phyloP scores from a whole-genome alignment of 2,888 invertebrate genomes.

The Cataglyphis cursor region DNA sequence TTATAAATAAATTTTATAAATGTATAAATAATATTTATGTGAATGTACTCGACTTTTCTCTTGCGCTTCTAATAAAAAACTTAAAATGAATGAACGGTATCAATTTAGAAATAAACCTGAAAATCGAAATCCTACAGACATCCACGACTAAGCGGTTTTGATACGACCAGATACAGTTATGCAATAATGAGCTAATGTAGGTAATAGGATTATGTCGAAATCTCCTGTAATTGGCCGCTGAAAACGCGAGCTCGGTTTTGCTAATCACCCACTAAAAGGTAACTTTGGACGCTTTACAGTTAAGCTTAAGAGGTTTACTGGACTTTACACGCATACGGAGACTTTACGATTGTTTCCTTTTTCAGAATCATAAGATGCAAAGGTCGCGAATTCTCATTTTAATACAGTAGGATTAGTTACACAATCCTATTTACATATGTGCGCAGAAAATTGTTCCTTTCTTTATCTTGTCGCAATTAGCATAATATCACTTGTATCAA shows the following conservation, averaged over 20 bases:
- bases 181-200: constrained; percentile 86
- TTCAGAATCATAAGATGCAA: constrained; percentile 56
- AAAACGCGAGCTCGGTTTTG: constrained; percentile 85
- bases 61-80: background rate
- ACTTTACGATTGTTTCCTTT: constrained; percentile 75
- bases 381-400: constrained; percentile 68
- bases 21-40: background rate
- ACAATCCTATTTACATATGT: constrained; percentile 37
- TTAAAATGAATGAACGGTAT: constrained; percentile 41
- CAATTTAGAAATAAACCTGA: constrained; percentile 57
- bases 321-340: constrained; percentile 73
- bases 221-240: constrained; percentile 86
- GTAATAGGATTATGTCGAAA: constrained; percentile 86
- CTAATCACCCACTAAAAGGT: constrained; percentile 80
- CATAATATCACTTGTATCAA: background rate
- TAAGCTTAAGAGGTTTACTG: constrained; percentile 83
- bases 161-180: constrained; percentile 79
- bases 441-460: background rate
- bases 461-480: background rate
- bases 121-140: constrained; percentile 67
- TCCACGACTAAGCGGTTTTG: constrained; percentile 73
- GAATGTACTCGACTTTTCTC: background rate
- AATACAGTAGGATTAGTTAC: constrained; percentile 68
- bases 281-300: constrained; percentile 81
- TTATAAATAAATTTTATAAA: background rate